Evolutionary conservation across 2,888 invertebrate genomes (phyloP).

Genomic region (Amiota communis): DNA sequence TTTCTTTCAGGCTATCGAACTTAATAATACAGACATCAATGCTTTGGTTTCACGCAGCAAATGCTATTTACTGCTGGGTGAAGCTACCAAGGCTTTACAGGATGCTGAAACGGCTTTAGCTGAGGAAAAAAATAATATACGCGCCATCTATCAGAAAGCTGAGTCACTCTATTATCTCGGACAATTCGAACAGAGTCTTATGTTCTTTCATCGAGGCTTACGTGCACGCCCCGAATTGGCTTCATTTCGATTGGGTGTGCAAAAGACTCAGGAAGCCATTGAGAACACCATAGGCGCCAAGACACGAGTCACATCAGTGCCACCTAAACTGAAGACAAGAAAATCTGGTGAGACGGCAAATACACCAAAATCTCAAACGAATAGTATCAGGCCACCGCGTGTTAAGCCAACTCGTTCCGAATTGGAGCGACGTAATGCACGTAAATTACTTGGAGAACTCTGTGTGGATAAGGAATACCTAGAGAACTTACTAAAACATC

Average conservation of each 20-base stretch:
- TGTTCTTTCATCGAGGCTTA: slow-evolving; percentile 91
- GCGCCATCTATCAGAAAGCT: slow-evolving; percentile 90
- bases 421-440: slow-evolving; percentile 74
- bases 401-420: slow-evolving; percentile 59
- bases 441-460: slow-evolving; percentile 80
- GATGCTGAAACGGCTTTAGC: slow-evolving; percentile 87
- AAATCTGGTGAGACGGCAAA: slow-evolving; percentile 52
- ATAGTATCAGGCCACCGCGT: slow-evolving; percentile 39
- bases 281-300: slow-evolving; percentile 86
- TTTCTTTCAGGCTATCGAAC: slow-evolving; percentile 84
- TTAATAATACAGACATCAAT: slow-evolving; percentile 87
- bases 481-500: slow-evolving; percentile 85
- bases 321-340: slow-evolving; percentile 46
- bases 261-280: slow-evolving; percentile 95
- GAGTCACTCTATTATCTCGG: slow-evolving; percentile 93
- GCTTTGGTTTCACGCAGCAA: slow-evolving; percentile 91
- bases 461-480: slow-evolving; percentile 88
- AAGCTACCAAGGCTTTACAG: slow-evolving; percentile 83
- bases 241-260: slow-evolving; percentile 83
- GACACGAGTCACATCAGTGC: slow-evolving; percentile 43
- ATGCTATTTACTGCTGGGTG: slow-evolving; percentile 89
- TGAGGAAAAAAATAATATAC: slow-evolving; percentile 81
- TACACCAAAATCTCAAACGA: slow-evolving; percentile 54
- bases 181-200: slow-evolving; percentile 93
- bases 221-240: slow-evolving; percentile 88